Conservation (phyloP, 2,113 vertebrate genomes). For the Regulus satrapa region DNA sequence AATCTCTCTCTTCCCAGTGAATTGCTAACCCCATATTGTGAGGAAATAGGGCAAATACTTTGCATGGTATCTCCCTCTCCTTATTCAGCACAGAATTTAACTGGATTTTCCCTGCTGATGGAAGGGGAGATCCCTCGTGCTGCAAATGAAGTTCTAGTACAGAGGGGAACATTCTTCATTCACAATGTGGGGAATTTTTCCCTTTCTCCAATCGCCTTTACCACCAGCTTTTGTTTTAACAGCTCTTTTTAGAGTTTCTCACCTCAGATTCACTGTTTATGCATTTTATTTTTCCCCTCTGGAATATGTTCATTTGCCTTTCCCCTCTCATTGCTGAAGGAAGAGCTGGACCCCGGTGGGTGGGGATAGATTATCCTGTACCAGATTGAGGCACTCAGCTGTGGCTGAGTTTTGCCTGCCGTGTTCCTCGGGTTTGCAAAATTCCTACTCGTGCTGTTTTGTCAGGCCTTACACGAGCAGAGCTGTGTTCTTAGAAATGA, state of each 20-base stretch:
- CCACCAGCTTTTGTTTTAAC: background rate
- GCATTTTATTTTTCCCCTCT: background rate
- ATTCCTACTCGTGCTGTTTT: constrained; percentile 30
- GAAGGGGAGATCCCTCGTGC: background rate
- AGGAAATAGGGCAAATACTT: background rate
- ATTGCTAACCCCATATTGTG: background rate
- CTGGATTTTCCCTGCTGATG: background rate
- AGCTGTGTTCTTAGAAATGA: constrained; percentile 41
- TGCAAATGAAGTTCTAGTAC: background rate
- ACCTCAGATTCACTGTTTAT: background rate
- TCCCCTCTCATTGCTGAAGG: background rate
- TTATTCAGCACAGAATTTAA: background rate
- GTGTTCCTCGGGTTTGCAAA: constrained; percentile 17
- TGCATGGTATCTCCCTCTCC: background rate
- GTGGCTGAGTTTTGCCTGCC: constrained; percentile 25
- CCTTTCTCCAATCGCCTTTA: background rate
- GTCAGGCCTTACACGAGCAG: constrained; percentile 7
- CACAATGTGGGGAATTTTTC: fast-evolving
- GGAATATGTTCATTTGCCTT: background rate
- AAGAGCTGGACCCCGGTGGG: background rate
- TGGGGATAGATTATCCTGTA: background rate
- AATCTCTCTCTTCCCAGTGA: background rate
- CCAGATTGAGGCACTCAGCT: background rate
- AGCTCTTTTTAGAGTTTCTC: background rate
- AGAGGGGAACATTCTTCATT: background rate